A percentile compares a stretch with the other conserved stretches of the same genome.
Evolutionary conservation across 2,113 vertebrate species (phyloP).

Genomic region (Ramphastos sulfuratus): DNA sequence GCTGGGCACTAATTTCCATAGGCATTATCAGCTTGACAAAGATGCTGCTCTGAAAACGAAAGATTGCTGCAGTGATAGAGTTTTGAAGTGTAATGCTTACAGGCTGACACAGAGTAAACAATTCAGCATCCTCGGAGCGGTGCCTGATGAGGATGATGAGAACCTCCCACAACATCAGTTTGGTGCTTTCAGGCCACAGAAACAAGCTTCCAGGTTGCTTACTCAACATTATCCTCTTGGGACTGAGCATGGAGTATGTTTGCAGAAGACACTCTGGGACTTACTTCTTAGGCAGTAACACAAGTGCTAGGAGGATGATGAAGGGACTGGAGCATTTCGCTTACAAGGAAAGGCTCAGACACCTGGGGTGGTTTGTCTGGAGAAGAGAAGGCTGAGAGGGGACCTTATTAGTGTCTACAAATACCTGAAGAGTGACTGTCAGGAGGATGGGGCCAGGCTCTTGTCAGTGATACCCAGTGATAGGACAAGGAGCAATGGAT

Average conservation of each 20-base stretch:
- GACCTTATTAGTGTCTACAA: too few relatives aligned
- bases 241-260: background rate
- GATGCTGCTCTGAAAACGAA: constrained; percentile 17
- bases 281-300: background rate
- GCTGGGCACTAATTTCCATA: constrained; percentile 23
- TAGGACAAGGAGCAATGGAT: too few relatives aligned
- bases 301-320: background rate
- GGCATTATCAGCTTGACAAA: constrained; percentile 28
- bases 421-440: too few relatives aligned
- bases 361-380: too few relatives aligned
- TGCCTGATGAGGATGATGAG: background rate
- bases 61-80: background rate
- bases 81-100: constrained; percentile 4
- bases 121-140: background rate
- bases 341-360: too few relatives aligned
- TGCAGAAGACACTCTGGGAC: background rate
- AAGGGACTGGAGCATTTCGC: too few relatives aligned
- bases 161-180: background rate
- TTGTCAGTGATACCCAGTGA: too few relatives aligned
- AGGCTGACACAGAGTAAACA: background rate
- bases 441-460: too few relatives aligned
- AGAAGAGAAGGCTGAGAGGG: too few relatives aligned
- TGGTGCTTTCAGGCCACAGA: background rate
- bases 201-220: background rate
- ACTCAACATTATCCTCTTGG: background rate